Evolutionary conservation across 2,113 vertebrate genomes (phyloP).

Genomic region (Chionodraco myersi): DNA sequence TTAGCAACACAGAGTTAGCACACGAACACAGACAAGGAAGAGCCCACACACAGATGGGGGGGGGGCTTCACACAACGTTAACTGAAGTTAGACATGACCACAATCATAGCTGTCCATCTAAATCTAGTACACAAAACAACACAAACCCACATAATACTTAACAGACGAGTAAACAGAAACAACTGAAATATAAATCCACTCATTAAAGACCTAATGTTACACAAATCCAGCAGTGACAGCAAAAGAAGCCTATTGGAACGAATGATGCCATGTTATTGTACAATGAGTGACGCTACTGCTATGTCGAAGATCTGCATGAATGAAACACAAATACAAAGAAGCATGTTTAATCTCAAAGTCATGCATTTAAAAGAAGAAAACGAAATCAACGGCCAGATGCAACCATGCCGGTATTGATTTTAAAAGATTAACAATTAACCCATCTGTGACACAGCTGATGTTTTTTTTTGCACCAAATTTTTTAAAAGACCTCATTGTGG

Average conservation of each 20-base stretch:
- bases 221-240: conserved; percentile 21
- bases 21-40: conserved; percentile 30
- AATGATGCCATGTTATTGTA: conserved; percentile 12
- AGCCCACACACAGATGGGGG: conserved; percentile 14
- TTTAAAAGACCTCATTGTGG: not conserved
- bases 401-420: conserved; percentile 63
- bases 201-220: not conserved
- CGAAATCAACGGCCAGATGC: conserved; percentile 71
- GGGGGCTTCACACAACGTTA: conserved; percentile 34
- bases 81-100: conserved; percentile 16
- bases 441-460: not conserved
- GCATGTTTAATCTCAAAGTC: conserved; percentile 37
- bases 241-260: not conserved
- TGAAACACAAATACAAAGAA: conserved; percentile 38
- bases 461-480: not conserved
- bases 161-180: not conserved
- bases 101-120: conserved; percentile 8
- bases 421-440: conserved; percentile 27
- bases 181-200: not conserved
- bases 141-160: conserved; percentile 25
- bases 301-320: conserved; percentile 25
- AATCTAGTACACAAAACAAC: conserved; percentile 18
- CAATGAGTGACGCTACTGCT: conserved; percentile 36
- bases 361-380: conserved; percentile 49
- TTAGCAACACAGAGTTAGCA: conserved; percentile 29